Evolutionary conservation across 2,113 vertebrate species (phyloP).

Genomic region (Ifrita kowaldi): DNA sequence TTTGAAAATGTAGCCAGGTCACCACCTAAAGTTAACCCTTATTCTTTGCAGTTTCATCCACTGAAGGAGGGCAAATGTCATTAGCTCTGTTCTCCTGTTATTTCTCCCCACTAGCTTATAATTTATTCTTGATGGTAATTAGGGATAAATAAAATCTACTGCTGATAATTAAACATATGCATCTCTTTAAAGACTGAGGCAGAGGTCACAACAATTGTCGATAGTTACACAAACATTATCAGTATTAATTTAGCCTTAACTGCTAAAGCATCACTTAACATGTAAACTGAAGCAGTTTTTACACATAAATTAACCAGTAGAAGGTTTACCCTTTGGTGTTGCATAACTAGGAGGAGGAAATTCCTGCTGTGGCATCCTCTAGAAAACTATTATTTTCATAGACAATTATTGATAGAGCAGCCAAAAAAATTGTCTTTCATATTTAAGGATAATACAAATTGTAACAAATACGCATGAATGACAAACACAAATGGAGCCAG

Average conservation of each 20-base stretch:
- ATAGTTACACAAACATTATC: background rate
- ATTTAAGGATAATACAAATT: background rate
- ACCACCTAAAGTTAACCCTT: background rate
- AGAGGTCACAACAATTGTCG: conserved; percentile 18
- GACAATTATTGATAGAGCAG: background rate
- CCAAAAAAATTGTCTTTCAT: background rate
- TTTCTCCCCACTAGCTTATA: background rate
- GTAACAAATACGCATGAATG: background rate
- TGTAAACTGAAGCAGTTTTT: background rate
- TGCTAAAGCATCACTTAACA: background rate
- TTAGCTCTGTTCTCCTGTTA: background rate
- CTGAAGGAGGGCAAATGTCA: background rate
- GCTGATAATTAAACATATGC: background rate
- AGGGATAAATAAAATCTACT: background rate
- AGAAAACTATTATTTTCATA: background rate
- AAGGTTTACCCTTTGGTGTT: background rate
- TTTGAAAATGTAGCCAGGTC: background rate
- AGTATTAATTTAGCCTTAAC: conserved; percentile 20
- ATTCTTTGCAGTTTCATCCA: background rate
- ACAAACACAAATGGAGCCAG: background rate
- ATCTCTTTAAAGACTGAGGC: background rate
- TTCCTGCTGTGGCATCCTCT: background rate
- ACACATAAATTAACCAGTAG: conserved; percentile 6
- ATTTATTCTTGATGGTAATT: background rate
- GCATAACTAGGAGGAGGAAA: background rate